A percentile compares a stretch with the other conserved stretches of the same genome.
These are phyloP conservation scores for Callitettix versicolor DNA, from an alignment of 1,140 invertebrate genomes.

Conservation along the genomic window DNA sequence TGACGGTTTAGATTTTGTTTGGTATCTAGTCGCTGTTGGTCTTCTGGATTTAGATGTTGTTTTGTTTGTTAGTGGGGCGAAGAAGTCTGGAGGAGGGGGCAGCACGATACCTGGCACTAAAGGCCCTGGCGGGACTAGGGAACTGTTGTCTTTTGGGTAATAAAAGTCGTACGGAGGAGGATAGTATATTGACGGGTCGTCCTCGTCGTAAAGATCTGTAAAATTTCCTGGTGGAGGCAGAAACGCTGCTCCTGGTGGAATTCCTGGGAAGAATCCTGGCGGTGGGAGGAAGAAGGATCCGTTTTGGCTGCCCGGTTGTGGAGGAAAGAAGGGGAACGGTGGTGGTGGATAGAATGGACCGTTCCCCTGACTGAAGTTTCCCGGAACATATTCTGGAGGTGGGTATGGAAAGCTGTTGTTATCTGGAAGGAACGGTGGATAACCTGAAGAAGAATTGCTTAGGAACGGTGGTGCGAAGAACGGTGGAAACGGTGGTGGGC, in stretches of 20 bases:
- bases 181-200: slow-evolving; percentile 81
- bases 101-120: slow-evolving; percentile 77
- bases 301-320: slow-evolving; percentile 20
- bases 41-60: slow-evolving; percentile 9
- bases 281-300: slow-evolving; percentile 32
- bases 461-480: slow-evolving; percentile 31
- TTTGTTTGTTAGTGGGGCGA: slow-evolving; percentile 46
- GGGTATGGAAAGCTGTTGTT: slow-evolving; percentile 14
- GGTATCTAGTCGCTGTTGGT: slow-evolving; percentile 18
- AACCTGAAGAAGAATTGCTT: neutral
- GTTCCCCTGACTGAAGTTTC: slow-evolving; percentile 49
- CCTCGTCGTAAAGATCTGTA: slow-evolving; percentile 67
- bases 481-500: slow-evolving; percentile 35
- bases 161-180: slow-evolving; percentile 80
- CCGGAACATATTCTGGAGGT: slow-evolving; percentile 38
- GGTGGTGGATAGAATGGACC: slow-evolving; percentile 33
- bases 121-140: slow-evolving; percentile 66
- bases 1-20: slow-evolving; percentile 33
- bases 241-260: slow-evolving; percentile 55
- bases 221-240: slow-evolving; percentile 57
- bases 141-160: slow-evolving; percentile 65
- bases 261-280: slow-evolving; percentile 31
- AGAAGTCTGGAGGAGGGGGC: slow-evolving; percentile 78
- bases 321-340: slow-evolving; percentile 39
- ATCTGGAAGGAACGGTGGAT: slow-evolving; percentile 14